phyloP scores from a whole-genome alignment of 2,888 invertebrate species.

The Argynnis bischoffii region DNA sequence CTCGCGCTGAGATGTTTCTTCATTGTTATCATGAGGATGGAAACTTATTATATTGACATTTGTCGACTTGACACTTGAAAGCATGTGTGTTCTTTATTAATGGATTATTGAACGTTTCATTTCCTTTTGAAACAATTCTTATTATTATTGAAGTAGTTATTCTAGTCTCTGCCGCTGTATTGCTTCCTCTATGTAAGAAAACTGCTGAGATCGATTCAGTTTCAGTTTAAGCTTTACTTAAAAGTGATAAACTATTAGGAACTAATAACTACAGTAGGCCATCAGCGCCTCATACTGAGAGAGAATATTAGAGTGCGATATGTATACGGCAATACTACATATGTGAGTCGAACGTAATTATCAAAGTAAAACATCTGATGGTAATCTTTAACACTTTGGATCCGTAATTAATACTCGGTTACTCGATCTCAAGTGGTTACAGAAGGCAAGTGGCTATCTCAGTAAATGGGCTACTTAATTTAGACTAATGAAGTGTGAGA shows the following conservation, averaged over 20 bases:
- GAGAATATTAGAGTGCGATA: neutral
- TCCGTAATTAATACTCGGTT: neutral
- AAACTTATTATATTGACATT: too few species aligned
- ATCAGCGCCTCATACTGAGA: neutral
- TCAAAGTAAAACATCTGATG: conserved; percentile 13
- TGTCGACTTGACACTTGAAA: too few species aligned
- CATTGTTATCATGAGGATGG: conserved; percentile 2
- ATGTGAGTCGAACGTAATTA: conserved; percentile 7
- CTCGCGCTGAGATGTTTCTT: conserved; percentile 19
- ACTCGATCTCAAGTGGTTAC: conserved; percentile 7
- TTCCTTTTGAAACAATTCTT: too few species aligned
- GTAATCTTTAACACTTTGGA: conserved; percentile 8
- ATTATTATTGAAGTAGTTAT: too few species aligned
- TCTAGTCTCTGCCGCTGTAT: too few species aligned
- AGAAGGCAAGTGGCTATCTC: conserved; percentile 9
- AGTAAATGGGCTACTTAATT: neutral
- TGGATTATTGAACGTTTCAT: too few species aligned
- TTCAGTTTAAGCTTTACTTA: too few species aligned
- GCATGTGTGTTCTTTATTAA: too few species aligned
- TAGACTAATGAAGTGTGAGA: conserved; percentile 1
- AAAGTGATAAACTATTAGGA: too few species aligned
- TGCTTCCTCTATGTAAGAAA: too few species aligned
- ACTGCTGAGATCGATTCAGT: too few species aligned
- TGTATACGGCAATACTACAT: neutral
- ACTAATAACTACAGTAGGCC: too few species aligned